Evolutionary conservation across 2,113 vertebrate species (phyloP).

Genomic region (Poicephalus gulielmi): DNA sequence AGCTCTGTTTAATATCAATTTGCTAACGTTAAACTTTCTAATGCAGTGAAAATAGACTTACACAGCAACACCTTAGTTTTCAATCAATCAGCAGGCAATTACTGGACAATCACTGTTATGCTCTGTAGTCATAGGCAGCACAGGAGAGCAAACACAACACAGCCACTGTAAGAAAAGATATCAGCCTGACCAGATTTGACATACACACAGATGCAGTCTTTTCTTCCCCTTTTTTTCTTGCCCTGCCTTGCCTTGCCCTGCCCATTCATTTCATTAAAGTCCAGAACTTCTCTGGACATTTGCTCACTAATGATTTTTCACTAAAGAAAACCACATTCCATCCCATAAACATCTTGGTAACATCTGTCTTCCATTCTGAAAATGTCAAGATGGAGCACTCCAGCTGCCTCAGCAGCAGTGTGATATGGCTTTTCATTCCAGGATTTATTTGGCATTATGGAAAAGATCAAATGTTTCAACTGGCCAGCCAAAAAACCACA

Average conservation of each 20-base stretch:
- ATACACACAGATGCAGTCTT: neutral
- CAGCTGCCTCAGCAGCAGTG: neutral
- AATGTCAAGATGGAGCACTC: constrained; percentile 32
- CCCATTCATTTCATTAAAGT: neutral
- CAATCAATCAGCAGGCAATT: neutral
- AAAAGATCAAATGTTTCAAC: constrained; percentile 4
- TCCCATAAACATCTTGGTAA: neutral
- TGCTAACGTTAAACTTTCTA: neutral
- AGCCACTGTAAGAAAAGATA: neutral
- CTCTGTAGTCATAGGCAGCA: neutral
- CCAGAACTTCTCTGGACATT: neutral
- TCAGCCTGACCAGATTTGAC: neutral
- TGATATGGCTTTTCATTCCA: neutral
- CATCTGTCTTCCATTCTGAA: constrained; percentile 24
- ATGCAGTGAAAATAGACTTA: neutral
- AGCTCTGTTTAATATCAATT: neutral
- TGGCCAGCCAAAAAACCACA: neutral
- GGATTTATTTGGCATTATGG: neutral
- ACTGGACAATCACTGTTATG: neutral
- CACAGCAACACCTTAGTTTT: neutral
- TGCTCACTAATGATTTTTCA: constrained; percentile 2
- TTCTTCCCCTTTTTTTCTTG: neutral
- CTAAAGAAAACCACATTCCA: neutral
- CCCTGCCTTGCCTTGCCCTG: neutral
- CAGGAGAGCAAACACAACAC: neutral